A percentile compares a stretch with the other conserved stretches of the same genome.
These are phyloP conservation scores for Telenomus remus DNA, from an alignment of 1,140 invertebrate genomes.

Conservation along the genomic window DNA sequence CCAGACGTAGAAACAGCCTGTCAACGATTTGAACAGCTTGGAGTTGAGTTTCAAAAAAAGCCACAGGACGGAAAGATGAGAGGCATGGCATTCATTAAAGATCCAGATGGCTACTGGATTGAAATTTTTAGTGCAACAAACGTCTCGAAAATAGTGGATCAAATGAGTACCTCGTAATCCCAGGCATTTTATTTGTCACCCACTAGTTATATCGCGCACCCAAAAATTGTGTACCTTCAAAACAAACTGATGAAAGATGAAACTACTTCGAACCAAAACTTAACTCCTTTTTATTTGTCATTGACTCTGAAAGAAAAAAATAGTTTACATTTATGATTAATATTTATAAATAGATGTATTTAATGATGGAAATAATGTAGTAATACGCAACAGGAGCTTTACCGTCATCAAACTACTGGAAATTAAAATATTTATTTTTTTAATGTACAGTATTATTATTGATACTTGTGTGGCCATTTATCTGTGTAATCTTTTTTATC, in stretches of 20 bases:
- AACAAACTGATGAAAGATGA: constrained; percentile 32
- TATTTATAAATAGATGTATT: constrained; percentile 53
- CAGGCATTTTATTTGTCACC: constrained; percentile 12
- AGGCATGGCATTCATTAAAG: constrained; percentile 93
- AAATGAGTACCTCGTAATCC: constrained; percentile 47
- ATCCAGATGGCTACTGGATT: constrained; percentile 98
- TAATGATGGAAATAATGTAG: constrained; percentile 44
- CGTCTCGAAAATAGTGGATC: constrained; percentile 66
- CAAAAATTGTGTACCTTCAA: constrained; percentile 36
- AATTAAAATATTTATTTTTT: constrained; percentile 67
- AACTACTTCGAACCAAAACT: constrained; percentile 28
- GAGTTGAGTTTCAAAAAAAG: constrained; percentile 92
- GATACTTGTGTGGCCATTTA: constrained; percentile 2
- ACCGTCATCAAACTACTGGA: constrained; percentile 44
- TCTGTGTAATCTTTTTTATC: not conserved
- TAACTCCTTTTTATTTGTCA: constrained; percentile 14
- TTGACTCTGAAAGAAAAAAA: constrained; percentile 9
- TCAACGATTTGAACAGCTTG: constrained; percentile 88
- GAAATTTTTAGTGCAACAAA: constrained; percentile 88
- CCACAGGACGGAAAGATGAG: constrained; percentile 95
- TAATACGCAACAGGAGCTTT: constrained; percentile 32
- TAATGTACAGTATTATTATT: constrained; percentile 39
- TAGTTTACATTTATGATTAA: constrained; percentile 21
- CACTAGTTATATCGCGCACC: constrained; percentile 41
- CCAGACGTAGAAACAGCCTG: constrained; percentile 92